Conservation (phyloP, 2,888 invertebrate species). For the Lomographa bimaculata region DNA sequence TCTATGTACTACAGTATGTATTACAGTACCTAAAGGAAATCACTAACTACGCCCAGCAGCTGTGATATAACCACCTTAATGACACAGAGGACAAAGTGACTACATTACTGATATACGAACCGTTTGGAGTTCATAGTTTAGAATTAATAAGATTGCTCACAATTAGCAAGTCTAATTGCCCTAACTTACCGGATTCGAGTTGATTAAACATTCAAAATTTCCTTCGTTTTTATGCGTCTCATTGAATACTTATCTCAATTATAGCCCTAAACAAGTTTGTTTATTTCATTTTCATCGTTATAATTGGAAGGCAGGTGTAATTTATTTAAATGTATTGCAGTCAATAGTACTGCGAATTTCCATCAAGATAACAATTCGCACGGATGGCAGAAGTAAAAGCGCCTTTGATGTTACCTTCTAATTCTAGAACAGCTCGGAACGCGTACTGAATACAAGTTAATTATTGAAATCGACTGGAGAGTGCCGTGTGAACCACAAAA, state of each 20-base stretch:
- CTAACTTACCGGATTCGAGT: slow-evolving; percentile 8
- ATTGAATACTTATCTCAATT: slow-evolving; percentile 14
- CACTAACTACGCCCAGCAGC: no score
- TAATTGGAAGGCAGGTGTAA: slow-evolving; percentile 1
- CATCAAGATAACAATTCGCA: slow-evolving; percentile 22
- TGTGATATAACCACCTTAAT: no score
- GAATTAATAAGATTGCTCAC: slow-evolving; percentile 15
- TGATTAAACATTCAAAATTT: slow-evolving; percentile 10
- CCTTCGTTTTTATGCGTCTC: slow-evolving; percentile 1
- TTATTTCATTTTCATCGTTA: slow-evolving; percentile 2
- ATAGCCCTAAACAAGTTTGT: slow-evolving; percentile 6
- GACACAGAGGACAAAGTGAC: slow-evolving; percentile 3
- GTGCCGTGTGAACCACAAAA: slow-evolving; percentile 21
- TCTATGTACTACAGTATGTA: no score
- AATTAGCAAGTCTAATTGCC: slow-evolving; percentile 20
- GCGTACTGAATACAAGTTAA: slow-evolving; percentile 14
- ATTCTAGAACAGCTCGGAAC: slow-evolving; percentile 17
- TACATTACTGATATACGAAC: slow-evolving; percentile 1
- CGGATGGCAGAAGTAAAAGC: slow-evolving; percentile 21
- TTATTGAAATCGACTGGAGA: slow-evolving; percentile 11
- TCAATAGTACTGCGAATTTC: slow-evolving; percentile 13
- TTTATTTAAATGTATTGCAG: slow-evolving; percentile 12
- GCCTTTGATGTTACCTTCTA: slow-evolving; percentile 19
- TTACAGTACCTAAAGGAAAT: no score
- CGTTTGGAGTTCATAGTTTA: slow-evolving; percentile 12